Percentiles rank a stretch among this genome's conserved stretches.
Conservation (phyloP, 1,140 invertebrate species). For the Geopemphigus sp. region DNA sequence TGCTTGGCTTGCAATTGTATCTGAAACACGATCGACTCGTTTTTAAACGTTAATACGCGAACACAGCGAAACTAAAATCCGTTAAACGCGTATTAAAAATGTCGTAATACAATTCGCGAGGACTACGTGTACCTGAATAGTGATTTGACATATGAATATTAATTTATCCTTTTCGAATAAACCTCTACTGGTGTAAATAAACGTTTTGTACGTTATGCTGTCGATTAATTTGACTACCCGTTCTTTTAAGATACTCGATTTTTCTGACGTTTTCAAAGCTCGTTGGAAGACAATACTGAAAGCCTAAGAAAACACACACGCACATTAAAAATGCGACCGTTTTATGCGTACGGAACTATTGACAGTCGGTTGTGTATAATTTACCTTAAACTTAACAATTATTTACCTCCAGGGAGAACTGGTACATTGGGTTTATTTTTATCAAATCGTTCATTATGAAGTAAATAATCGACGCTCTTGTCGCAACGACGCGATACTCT, state of each 20-base stretch:
- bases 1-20: conserved; percentile 68
- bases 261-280: conserved; percentile 71
- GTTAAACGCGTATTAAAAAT: no score
- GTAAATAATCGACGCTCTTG: conserved; percentile 84
- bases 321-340: no score
- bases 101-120: no score
- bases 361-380: background rate
- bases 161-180: conserved; percentile 92
- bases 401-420: conserved; percentile 86
- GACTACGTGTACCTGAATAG: conserved; percentile 66
- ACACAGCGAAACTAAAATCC: no score
- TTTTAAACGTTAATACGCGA: no score
- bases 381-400: background rate
- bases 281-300: conserved; percentile 91
- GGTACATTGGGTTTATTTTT: conserved; percentile 94
- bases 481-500: conserved; percentile 80
- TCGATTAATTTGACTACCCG: conserved; percentile 80
- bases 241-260: conserved; percentile 67
- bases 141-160: conserved; percentile 85
- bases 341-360: no score
- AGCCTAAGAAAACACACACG: conserved; percentile 58
- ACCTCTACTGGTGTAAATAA: conserved; percentile 83
- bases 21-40: no score
- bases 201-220: conserved; percentile 83
- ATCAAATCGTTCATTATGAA: conserved; percentile 91